These are phyloP conservation scores for Takifugu ocellatus DNA, from an alignment of 2,797 vertebrate genomes.

Conservation along the genomic window DNA sequence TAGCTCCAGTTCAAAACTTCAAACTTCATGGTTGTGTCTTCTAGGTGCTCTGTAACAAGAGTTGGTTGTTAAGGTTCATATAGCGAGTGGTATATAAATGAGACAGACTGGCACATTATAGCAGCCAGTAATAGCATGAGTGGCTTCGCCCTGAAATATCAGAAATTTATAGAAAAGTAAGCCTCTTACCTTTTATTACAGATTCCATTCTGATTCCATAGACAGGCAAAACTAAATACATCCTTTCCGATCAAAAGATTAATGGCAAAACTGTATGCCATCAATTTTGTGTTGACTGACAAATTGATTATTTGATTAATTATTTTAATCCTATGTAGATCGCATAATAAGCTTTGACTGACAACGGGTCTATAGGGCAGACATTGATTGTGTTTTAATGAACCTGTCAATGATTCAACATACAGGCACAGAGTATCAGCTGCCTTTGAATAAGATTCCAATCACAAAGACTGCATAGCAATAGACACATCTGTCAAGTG, in stretches of 20 bases:
- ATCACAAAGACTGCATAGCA: neutral
- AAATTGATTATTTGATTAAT: neutral
- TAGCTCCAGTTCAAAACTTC: no score
- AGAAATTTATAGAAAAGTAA: no score
- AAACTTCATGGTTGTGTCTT: constrained; percentile 6
- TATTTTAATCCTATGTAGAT: neutral
- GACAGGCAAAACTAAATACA: no score
- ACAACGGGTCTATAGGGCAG: neutral
- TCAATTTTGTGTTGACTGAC: neutral
- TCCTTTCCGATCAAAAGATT: neutral
- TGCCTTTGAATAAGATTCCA: constrained; percentile 6
- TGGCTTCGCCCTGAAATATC: neutral
- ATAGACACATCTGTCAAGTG: neutral
- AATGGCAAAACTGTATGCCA: no score
- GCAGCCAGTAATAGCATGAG: no score
- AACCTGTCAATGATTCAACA: constrained; percentile 6
- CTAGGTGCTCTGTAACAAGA: constrained; percentile 13
- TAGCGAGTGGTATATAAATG: neutral
- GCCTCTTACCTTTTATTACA: no score
- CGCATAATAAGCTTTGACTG: constrained; percentile 4
- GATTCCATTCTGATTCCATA: no score
- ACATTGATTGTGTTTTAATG: constrained; percentile 12
- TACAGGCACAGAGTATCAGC: neutral
- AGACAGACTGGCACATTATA: no score
- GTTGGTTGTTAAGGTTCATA: neutral